A percentile compares a stretch with the other conserved stretches of the same genome.
Conservation (phyloP, 64 coral and sea anemone genomes). For the Pocillopora verrucosa region DNA sequence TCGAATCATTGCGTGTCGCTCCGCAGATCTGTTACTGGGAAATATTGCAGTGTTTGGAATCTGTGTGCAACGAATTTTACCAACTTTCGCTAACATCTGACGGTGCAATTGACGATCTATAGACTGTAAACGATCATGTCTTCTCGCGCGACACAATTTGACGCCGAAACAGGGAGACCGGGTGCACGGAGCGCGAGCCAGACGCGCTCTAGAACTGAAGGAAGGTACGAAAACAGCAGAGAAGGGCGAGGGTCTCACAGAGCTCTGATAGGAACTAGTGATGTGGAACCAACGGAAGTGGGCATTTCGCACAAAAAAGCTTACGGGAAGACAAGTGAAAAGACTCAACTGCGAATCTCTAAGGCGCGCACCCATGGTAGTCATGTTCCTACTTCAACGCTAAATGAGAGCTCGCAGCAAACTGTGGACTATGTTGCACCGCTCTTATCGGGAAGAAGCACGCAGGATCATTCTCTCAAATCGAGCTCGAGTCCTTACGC, state of each 20-base stretch:
- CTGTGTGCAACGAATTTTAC: constrained; percentile 61
- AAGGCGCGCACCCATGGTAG: constrained; percentile 50
- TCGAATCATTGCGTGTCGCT: background rate
- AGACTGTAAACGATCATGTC: constrained; percentile 71
- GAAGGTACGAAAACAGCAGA: constrained; percentile 57
- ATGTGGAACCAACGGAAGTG: constrained; percentile 88
- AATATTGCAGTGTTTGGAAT: constrained; percentile 24
- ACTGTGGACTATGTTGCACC: constrained; percentile 28
- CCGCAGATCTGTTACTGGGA: background rate
- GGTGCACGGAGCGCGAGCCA: constrained; percentile 48
- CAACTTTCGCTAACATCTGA: constrained; percentile 14
- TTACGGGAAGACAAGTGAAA: constrained; percentile 60
- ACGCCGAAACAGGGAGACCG: constrained; percentile 63
- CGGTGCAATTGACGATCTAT: constrained; percentile 12
- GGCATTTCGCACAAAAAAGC: constrained; percentile 58
- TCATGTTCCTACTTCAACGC: constrained; percentile 18
- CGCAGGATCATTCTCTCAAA: constrained; percentile 51
- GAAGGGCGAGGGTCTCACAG: constrained; percentile 54
- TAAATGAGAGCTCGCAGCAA: constrained; percentile 7
- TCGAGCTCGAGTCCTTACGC: constrained; percentile 40
- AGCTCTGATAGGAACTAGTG: constrained; percentile 54
- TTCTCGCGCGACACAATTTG: constrained; percentile 69
- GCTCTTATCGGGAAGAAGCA: background rate
- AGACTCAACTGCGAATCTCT: constrained; percentile 67
- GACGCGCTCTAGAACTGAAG: constrained; percentile 55